Percentiles rank a stretch among this genome's conserved stretches.
These are phyloP conservation scores for Chascanopsetta lugubris DNA, from an alignment of 2,113 vertebrate species.

Conservation along the genomic window DNA sequence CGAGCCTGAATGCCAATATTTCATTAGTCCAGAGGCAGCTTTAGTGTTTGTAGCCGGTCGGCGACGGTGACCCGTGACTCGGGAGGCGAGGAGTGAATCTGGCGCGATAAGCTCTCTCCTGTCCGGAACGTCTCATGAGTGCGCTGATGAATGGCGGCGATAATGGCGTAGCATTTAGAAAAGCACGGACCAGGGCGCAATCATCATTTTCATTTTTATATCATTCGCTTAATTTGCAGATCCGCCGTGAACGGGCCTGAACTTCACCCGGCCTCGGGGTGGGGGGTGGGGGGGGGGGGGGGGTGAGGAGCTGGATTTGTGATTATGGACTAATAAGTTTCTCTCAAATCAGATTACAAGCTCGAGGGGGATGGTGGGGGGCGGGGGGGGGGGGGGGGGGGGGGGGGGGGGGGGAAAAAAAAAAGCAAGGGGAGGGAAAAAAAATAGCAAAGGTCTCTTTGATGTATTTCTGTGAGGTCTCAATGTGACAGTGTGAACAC, in stretches of 20 bases:
- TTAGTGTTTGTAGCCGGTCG: conserved; percentile 27
- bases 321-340: conserved; percentile 55
- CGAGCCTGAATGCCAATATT: conserved; percentile 25
- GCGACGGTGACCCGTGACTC: conserved; percentile 37
- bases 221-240: conserved; percentile 57
- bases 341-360: conserved; percentile 65
- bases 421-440: neutral
- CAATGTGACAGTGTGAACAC: conserved; percentile 31
- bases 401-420: neutral
- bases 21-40: conserved; percentile 36
- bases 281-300: too few relatives aligned
- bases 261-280: conserved; percentile 44
- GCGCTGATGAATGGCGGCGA: conserved; percentile 39
- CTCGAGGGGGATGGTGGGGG: conserved; percentile 3
- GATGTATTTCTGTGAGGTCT: conserved; percentile 42
- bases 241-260: conserved; percentile 38
- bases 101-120: conserved; percentile 40
- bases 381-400: too few relatives aligned
- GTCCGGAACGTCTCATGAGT: conserved; percentile 25
- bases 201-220: conserved; percentile 50
- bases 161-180: conserved; percentile 53
- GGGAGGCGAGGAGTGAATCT: conserved; percentile 15
- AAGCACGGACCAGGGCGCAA: conserved; percentile 35
- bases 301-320: conserved; percentile 48
- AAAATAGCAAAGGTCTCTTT: conserved; percentile 21